Conservation (phyloP, 2,797 vertebrate species). For the Enteromius fasciolatus region DNA sequence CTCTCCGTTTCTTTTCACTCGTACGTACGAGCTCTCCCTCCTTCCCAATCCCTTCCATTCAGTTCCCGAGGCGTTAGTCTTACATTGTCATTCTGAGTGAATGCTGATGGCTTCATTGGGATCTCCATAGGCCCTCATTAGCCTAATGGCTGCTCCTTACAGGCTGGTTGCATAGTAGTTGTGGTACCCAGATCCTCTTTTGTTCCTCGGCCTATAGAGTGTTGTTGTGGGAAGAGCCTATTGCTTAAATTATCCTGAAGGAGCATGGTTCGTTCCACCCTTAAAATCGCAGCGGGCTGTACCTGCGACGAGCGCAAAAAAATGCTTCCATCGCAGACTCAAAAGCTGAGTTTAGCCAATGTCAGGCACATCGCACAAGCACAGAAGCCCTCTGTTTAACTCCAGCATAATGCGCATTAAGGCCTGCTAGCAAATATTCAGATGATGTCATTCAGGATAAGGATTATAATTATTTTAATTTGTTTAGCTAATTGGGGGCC, state of each 20-base stretch:
- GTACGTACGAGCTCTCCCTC: constrained; percentile 71
- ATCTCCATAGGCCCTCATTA: constrained; percentile 83
- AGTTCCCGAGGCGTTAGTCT: constrained; percentile 86
- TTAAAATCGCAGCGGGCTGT: neutral
- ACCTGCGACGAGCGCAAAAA: neutral
- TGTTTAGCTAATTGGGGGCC: constrained; percentile 30
- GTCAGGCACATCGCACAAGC: neutral
- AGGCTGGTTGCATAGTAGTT: constrained; percentile 66
- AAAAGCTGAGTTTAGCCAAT: neutral
- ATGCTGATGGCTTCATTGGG: constrained; percentile 86
- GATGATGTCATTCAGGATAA: constrained; percentile 39
- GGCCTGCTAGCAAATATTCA: constrained; percentile 36
- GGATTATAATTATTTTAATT: constrained; percentile 34
- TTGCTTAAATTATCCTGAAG: constrained; percentile 51
- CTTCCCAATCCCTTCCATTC: constrained; percentile 79
- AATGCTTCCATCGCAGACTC: neutral
- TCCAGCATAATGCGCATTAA: constrained; percentile 20
- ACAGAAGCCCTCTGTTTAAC: constrained; percentile 25
- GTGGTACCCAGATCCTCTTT: constrained; percentile 63
- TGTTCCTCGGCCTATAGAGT: constrained; percentile 58
- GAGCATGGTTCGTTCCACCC: constrained; percentile 35
- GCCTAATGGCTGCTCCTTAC: constrained; percentile 79
- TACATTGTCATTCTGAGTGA: constrained; percentile 85
- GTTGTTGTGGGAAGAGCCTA: constrained; percentile 54
- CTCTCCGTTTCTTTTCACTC: constrained; percentile 75